These are phyloP conservation scores for Coturnix japonica DNA, from an alignment of 2,113 vertebrate species.

Conservation along the genomic window DNA sequence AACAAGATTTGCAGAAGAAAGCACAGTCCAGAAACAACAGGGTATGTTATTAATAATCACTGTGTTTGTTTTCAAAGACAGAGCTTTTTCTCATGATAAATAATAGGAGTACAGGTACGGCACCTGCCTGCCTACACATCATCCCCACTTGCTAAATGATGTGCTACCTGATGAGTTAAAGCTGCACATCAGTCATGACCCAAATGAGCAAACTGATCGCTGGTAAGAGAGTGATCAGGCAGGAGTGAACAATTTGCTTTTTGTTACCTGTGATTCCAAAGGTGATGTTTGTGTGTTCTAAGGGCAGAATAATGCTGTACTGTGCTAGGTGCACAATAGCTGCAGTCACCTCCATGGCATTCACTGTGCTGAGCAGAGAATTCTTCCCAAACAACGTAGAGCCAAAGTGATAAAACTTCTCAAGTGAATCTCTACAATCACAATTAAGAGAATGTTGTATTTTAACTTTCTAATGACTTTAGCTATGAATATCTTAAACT, in stretches of 20 bases:
- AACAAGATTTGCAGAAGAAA: slow-evolving; percentile 17
- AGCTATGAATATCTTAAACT: background rate
- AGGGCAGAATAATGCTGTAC: background rate
- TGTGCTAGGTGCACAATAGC: rapidly evolving
- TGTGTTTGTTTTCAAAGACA: background rate
- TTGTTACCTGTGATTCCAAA: background rate
- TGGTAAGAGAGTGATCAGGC: background rate
- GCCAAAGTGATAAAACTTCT: background rate
- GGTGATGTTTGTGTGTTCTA: background rate
- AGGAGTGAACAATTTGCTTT: background rate
- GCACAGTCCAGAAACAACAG: background rate
- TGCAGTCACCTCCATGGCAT: background rate
- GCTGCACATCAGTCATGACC: background rate
- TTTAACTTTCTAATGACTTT: slow-evolving; percentile 41
- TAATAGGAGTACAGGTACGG: background rate
- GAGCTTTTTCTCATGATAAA: rapidly evolving
- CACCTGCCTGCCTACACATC: background rate
- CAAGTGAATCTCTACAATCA: background rate
- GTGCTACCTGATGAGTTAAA: background rate
- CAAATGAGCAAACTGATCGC: background rate
- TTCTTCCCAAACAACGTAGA: slow-evolving; percentile 13
- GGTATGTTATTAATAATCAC: background rate
- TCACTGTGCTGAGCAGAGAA: background rate
- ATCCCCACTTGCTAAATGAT: background rate
- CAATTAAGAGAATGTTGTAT: slow-evolving; percentile 26